Evolutionary conservation across 2,797 vertebrate species (phyloP), one percentile per base, ranked within the genome.

Genomic region (Aselliscus stoliczkanus): DNA sequence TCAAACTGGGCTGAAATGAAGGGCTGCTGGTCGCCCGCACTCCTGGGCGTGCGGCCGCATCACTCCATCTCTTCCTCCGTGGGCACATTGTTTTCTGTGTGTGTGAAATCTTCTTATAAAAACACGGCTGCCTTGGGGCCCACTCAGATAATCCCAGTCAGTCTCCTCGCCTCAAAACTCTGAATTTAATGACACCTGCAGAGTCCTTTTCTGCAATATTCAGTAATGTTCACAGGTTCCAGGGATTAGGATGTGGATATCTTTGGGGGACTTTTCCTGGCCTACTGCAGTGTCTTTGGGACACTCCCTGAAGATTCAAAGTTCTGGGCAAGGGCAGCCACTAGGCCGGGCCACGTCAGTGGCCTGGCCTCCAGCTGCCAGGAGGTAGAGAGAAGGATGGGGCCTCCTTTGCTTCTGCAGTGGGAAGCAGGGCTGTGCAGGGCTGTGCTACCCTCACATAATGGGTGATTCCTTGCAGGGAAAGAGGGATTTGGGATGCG

Each of bases 391-490:
- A 29, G 14, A 29, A 20, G 7, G 34, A 25, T 3, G 0, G 37
- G 75, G 4, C 52, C 29, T 13, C 69, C 21, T 31, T 37, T 34
- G 25, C 42, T 81, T 73, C 34, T 76, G 31, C 50, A 5, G 11
- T 9, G 21, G 20, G 72, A 42, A 39, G 13, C 20, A n/a, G 44
- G 21, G 14, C 64, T 39, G 42, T 31, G 62, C 29, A 4, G 12
- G 18, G 0, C 4, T 10, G 3, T 23, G 44, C 58, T 1, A 13
- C 47, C 15, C 52, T 42, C 81, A 34, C 3, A 1, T 11, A 2
- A 15, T 2, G 37, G 70, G 54, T 0, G 27, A 12, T 39, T 29
- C 10, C 52, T 42, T 83, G 67, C 17, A 54, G 67, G 42, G 17
- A 39, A 44, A 29, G 31, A 29, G 25, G 58, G 12, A 44, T n/a